Percentiles rank a stretch among this genome's conserved stretches.
phyloP scores from a whole-genome alignment of 37 sponge, comb jelly and placozoan genomes.

The Hormiphora californensis region DNA sequence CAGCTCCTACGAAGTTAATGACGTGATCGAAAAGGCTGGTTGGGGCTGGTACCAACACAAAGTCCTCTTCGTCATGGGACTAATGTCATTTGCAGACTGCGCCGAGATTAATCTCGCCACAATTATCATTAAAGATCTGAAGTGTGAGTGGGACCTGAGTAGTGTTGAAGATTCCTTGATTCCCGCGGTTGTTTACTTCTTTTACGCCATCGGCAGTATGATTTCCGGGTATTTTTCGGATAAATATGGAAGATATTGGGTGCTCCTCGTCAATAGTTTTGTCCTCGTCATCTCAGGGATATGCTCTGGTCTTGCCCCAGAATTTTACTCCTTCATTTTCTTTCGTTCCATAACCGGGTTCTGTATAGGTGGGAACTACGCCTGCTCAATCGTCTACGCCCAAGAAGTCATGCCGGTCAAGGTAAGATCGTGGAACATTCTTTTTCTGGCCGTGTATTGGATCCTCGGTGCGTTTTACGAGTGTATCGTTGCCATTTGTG shows the following conservation, averaged over 20 bases:
- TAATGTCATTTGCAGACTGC: constrained; percentile 40
- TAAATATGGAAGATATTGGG: not conserved
- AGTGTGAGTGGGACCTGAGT: constrained; percentile 32
- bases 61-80: constrained; percentile 23
- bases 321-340: constrained; percentile 4
- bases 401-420: not conserved
- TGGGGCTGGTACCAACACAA: not conserved
- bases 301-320: constrained; percentile 11
- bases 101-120: constrained; percentile 44
- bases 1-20: constrained; percentile 44
- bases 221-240: constrained; percentile 25
- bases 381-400: constrained; percentile 31
- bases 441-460: constrained; percentile 16
- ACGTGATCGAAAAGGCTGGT: constrained; percentile 7
- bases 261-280: not conserved
- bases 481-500: not conserved
- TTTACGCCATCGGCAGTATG: constrained; percentile 5
- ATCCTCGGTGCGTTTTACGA: not conserved
- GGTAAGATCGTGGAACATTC: not conserved
- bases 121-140: constrained; percentile 3
- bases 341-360: not conserved
- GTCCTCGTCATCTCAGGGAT: constrained; percentile 1
- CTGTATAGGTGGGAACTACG: constrained; percentile 34
- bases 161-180: constrained; percentile 4
- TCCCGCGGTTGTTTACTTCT: constrained; percentile 23